Conservation (phyloP, 2,888 invertebrate genomes). For the Caenorhabditis sp. region DNA sequence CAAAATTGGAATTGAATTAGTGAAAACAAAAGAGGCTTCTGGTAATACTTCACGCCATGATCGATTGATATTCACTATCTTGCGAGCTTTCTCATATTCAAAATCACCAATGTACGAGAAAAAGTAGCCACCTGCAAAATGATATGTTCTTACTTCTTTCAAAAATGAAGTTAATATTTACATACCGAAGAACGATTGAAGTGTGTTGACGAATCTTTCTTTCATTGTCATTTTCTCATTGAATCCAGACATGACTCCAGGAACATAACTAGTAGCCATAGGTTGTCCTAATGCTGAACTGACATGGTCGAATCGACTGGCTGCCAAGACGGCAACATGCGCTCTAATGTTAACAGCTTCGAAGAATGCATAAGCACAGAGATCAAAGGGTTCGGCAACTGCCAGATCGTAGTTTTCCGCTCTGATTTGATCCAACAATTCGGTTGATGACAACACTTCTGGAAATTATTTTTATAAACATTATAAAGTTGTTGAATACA, state of each 20-base stretch:
- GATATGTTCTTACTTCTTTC: no score
- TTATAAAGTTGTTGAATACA: no score
- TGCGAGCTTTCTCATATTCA: constrained; percentile 10
- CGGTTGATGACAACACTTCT: constrained; percentile 17
- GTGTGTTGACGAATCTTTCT: constrained; percentile 25
- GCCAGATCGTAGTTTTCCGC: constrained; percentile 50
- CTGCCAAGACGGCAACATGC: constrained; percentile 34
- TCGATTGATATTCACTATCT: constrained; percentile 8
- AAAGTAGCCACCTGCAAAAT: not conserved
- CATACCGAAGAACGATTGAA: constrained; percentile 11
- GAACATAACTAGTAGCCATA: constrained; percentile 28
- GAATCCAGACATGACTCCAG: not conserved
- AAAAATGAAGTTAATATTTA: not conserved
- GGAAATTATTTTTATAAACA: constrained; percentile 1
- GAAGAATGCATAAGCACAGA: constrained; percentile 34
- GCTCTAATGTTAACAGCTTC: constrained; percentile 41
- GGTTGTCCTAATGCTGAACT: constrained; percentile 37
- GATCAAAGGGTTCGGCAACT: constrained; percentile 47
- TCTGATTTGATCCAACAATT: constrained; percentile 28
- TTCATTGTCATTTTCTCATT: constrained; percentile 7
- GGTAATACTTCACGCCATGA: constrained; percentile 26
- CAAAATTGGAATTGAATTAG: constrained; percentile 45
- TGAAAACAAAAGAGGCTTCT: constrained; percentile 39
- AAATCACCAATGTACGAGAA: constrained; percentile 4
- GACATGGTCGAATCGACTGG: constrained; percentile 36